These are phyloP conservation scores for Ommatoiulus sabulosus DNA, from an alignment of 2,888 invertebrate species.

Conservation along the genomic window DNA sequence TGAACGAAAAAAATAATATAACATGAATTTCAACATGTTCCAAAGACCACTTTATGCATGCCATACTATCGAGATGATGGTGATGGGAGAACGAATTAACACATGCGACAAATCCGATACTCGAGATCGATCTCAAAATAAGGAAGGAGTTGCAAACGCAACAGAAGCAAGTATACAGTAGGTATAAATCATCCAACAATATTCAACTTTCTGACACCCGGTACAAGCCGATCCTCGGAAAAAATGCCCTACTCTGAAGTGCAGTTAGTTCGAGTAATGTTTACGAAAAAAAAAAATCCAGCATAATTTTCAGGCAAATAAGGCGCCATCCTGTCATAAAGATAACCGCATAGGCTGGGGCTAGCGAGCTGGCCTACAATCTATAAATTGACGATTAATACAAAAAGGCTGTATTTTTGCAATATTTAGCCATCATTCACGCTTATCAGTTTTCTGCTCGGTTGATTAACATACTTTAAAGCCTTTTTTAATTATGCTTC, in stretches of 20 bases:
- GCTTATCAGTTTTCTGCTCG: slow-evolving; percentile 51
- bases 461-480: slow-evolving; percentile 51
- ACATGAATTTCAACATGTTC: no score
- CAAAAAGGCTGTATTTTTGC: slow-evolving; percentile 46
- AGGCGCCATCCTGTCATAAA: neutral
- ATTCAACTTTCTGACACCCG: neutral
- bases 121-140: neutral
- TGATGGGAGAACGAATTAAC: neutral
- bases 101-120: no score
- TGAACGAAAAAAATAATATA: no score
- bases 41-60: no score
- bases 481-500: slow-evolving; percentile 45
- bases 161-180: no score
- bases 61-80: neutral
- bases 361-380: neutral
- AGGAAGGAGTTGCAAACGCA: neutral
- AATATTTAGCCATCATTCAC: slow-evolving; percentile 53
- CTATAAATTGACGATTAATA: slow-evolving; percentile 33
- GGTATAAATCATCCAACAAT: no score
- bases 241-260: neutral
- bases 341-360: neutral
- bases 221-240: neutral
- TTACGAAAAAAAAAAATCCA: neutral
- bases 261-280: neutral
- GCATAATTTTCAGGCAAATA: slow-evolving; percentile 16